phyloP scores from a whole-genome alignment of 1,140 invertebrate genomes.

The Philopotamus ludificatus region DNA sequence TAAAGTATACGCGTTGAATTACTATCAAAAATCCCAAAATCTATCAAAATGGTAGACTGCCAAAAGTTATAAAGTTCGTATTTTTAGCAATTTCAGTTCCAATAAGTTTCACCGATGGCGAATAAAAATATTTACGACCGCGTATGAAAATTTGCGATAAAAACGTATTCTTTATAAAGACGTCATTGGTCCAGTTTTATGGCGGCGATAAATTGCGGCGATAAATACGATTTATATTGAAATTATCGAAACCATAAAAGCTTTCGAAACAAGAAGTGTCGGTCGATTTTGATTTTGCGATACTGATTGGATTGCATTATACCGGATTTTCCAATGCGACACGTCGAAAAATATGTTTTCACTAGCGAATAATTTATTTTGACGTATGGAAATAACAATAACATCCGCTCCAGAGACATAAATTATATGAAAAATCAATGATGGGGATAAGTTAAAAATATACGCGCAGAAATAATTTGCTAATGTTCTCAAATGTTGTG shows the following conservation, averaged over 20 bases:
- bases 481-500: too few species aligned
- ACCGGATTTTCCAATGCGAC: too few species aligned
- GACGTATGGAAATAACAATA: too few species aligned
- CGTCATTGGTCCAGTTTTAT: conserved; percentile 4
- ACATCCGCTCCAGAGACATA: too few species aligned
- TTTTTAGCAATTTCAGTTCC: not conserved
- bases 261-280: not conserved
- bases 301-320: not conserved
- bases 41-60: not conserved
- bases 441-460: too few species aligned
- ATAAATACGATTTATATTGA: conserved; percentile 9
- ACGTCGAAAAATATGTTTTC: too few species aligned
- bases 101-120: not conserved
- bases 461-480: too few species aligned
- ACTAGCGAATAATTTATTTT: too few species aligned
- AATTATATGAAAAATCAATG: too few species aligned
- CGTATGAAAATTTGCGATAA: not conserved
- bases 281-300: not conserved
- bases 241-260: conserved; percentile 6
- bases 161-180: not conserved
- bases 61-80: conserved; percentile 1
- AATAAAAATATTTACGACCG: not conserved
- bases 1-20: not conserved
- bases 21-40: not conserved
- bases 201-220: not conserved